These are phyloP conservation scores for Harpalus rufipes DNA, from an alignment of 2,888 invertebrate genomes.

Conservation along the genomic window DNA sequence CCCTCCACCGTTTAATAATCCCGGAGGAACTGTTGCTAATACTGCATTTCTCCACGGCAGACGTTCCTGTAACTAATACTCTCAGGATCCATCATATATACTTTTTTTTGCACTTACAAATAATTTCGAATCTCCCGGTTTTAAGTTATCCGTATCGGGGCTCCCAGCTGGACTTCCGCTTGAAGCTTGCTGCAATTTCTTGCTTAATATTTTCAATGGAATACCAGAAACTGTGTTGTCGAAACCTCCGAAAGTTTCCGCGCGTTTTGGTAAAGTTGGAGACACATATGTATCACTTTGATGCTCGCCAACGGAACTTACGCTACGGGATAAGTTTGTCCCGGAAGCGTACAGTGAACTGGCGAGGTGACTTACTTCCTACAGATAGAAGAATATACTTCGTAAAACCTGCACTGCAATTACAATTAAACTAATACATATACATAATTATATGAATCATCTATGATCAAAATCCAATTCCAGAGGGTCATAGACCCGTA, in stretches of 20 bases:
- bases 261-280: slow-evolving; percentile 92
- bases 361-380: slow-evolving; percentile 88
- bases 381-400: slow-evolving; percentile 69
- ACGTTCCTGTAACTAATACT: slow-evolving; percentile 73
- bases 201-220: slow-evolving; percentile 74
- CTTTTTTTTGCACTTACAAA: slow-evolving; percentile 73
- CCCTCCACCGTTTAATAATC: slow-evolving; percentile 75
- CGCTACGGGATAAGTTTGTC: slow-evolving; percentile 91
- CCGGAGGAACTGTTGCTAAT: slow-evolving; percentile 77
- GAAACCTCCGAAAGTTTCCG: slow-evolving; percentile 98
- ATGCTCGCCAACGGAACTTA: slow-evolving; percentile 95
- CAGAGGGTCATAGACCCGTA: no score
- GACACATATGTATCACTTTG: slow-evolving; percentile 92
- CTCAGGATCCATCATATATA: neutral
- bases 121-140: slow-evolving; percentile 76
- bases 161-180: slow-evolving; percentile 74
- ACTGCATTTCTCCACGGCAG: slow-evolving; percentile 79
- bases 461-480: no score
- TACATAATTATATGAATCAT: no score
- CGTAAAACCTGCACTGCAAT: no score
- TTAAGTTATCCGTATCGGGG: slow-evolving; percentile 76
- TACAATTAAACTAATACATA: no score
- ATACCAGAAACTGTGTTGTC: slow-evolving; percentile 80
- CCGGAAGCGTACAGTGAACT: slow-evolving; percentile 86
- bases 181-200: slow-evolving; percentile 74